Base-by-base conservation (phyloP, 2,888 invertebrate species). In the Chaetoderma sp. region DNA sequence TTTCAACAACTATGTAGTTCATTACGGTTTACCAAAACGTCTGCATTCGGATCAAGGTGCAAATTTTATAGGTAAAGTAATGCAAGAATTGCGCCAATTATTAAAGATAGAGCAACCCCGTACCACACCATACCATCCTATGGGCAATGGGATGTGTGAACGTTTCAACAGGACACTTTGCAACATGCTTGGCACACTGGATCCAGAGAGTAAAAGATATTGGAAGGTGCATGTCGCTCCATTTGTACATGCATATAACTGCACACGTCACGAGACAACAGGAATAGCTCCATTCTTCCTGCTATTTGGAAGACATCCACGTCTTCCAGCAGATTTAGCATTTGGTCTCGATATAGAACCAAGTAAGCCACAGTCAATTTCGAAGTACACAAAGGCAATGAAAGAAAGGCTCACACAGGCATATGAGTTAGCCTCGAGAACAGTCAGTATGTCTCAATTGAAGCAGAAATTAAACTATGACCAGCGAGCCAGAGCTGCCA, bases 271-370 rank as follows among this genome's bases (percentile, higher is more conserved):
- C 32, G 65, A 54, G 1, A 32, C 60, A 4, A 65, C 60, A 5
- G 49, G 59, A 32, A 6, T 47, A 6, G 28, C 60, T 5, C 65
- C 60, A 27, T 62, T 57, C 32, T 67, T 54, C 33, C 30, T 72
- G 3, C 59, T 71, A 57, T 71, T 63, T 52, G 69, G 70, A 27
- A 42, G 69, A 10, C 42, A 61, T n/a, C 68, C 67, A 6, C 49
- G 64, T 8, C 56, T 71, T 21, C 72, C 68, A 10, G 49, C 68
- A 16, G 72, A 70, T 30, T 21, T 60, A 13, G 49, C 52, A 6
- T 70, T 72, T 57, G 50, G 13, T 25, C 28, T 21, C 28, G 8
- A 54, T 54, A 30, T 54, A n/a, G n/a, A n/a, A n/a, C n/a, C n/a
- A n/a, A n/a, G n/a, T n/a, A n/a, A n/a, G n/a, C n/a, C n/a, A n/a